Base-by-base conservation (phyloP, 2,888 invertebrate species). In the Eilema griseolum region DNA sequence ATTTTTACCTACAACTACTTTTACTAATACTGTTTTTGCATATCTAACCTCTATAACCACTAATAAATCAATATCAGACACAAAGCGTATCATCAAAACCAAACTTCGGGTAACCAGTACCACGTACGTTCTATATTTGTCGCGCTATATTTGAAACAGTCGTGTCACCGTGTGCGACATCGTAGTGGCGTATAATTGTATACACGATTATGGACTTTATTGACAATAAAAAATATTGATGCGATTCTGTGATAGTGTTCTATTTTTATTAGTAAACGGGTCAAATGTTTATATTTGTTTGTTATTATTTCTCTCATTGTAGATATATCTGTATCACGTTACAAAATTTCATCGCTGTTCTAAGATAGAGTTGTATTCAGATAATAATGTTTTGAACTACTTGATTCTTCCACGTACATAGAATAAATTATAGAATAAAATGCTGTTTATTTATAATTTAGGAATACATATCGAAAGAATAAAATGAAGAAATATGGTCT, bases 81-180 rank as follows among this genome's bases (percentile, higher is more conserved):
- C 62, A 60, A 63, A 65, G 66, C 52, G 77, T 77, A 83, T 79
- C 75, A 81, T 81, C 81, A 79, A 72, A 75, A 73, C 74, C 77
- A 76, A 77, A 81, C 67, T 67, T 70, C 81, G 68, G 77, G 80
- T 82, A 81, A 84, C 85, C 86, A 85, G 85, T 84, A 85, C 85
- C 86, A 88, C 88, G 91, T 88, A 87, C 87, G 86, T 80, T 85
- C 91, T 93, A 93, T 90, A 90, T 91, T 90, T 92, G 90, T 81
- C 83, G 76, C 72, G 82, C 92, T 94, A 94, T 91, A 92, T 93
- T 91, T 92, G 90, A 79, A 82, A 78, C 85, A 84, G 83, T 86
- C 87, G 87, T 93, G 94, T 93, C 93, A 92, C 93, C 89, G 87
- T 87, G 86, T 84, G 90, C 90, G 93, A 93, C 93, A 92, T 90